A percentile compares a stretch with the other conserved stretches of the same genome.
These are phyloP conservation scores for Zaprionus ornatus DNA, from an alignment of 1,140 invertebrate species.

Conservation along the genomic window DNA sequence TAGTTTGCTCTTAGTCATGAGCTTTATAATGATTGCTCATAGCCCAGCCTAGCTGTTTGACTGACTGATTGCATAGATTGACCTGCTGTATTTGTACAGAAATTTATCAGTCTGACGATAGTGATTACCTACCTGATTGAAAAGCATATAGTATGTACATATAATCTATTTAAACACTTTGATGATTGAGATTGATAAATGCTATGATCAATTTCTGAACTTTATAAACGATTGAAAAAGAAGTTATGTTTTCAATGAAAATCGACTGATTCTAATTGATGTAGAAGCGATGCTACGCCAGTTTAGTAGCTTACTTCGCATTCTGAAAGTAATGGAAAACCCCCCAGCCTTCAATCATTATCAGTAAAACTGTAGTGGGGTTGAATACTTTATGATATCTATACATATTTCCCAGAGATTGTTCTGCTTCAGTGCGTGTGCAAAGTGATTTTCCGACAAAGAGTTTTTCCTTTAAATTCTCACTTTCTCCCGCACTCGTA, in stretches of 20 bases:
- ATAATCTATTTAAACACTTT: background rate
- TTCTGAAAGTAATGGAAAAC: background rate
- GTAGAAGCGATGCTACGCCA: no score
- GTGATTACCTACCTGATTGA: background rate
- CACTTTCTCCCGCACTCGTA: background rate
- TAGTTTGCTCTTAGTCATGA: no score
- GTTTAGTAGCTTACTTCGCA: background rate
- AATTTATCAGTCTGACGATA: background rate
- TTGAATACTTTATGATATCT: background rate
- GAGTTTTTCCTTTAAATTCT: slow-evolving; percentile 8
- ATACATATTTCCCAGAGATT: background rate
- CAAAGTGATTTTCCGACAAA: background rate
- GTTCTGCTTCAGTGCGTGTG: background rate
- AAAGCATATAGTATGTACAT: background rate
- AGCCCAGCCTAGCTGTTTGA: background rate
- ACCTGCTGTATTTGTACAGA: no score
- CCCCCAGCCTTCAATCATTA: background rate
- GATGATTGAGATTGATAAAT: no score
- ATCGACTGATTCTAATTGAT: no score
- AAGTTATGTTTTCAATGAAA: no score
- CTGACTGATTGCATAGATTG: background rate
- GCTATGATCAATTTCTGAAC: no score
- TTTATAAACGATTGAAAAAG: no score
- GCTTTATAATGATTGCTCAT: no score
- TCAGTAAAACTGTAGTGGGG: background rate